Conservation (phyloP, 2,888 invertebrate species). For the Bellardia pandia region DNA sequence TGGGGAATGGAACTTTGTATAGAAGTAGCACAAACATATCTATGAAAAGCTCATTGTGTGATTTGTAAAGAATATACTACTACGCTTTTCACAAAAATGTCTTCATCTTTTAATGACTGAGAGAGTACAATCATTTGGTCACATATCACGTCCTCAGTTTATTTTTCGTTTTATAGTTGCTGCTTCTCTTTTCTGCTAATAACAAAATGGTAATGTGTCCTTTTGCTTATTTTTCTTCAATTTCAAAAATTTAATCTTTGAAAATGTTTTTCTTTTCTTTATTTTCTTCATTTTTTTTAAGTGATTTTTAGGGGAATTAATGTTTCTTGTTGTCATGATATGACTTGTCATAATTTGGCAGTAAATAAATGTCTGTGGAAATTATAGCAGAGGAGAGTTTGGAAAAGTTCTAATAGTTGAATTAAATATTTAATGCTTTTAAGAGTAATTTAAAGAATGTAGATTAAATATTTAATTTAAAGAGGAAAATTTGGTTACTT, state of each 20-base stretch:
- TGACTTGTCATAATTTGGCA: not conserved
- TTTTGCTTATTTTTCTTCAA: not conserved
- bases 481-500: no score
- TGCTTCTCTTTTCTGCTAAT: not conserved
- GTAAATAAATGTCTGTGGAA: not conserved
- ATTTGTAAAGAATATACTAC: not conserved
- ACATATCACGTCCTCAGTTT: conserved; percentile 12
- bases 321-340: not conserved
- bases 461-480: no score
- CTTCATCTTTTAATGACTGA: conserved; percentile 1
- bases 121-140: conserved; percentile 1
- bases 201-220: no score
- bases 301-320: no score
- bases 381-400: no score
- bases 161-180: not conserved
- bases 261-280: no score
- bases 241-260: not conserved
- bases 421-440: no score
- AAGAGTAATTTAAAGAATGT: no score
- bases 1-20: not conserved
- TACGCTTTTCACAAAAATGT: not conserved
- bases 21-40: not conserved
- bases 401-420: no score
- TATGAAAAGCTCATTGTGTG: not conserved
- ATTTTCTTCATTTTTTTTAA: no score